Base-by-base conservation (phyloP, 2,113 vertebrate genomes). In the Petromus typicus region DNA sequence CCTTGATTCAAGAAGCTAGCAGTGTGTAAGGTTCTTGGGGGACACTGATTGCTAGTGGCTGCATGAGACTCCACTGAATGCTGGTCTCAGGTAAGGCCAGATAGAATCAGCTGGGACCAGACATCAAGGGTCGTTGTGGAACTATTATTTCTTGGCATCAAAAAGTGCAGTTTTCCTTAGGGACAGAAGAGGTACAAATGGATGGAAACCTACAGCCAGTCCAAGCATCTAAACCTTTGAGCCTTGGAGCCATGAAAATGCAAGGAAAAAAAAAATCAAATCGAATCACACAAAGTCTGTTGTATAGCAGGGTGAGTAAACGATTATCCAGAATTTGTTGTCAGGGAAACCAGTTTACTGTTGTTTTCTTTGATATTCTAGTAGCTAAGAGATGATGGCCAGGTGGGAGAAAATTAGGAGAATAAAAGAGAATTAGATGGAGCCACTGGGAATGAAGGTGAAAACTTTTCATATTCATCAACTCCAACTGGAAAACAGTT, bases 281-380 rank as follows among this genome's bases (percentile, higher is more conserved):
- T 22, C 48, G 51, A 48, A 48, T 76, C 4, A 27, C 37, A 30
- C 27, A 27, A 37, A 57, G 25, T 64, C 43, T 94, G 5, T 1
- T 69, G 57, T 32, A n/a, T 27, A 67, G 10, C 3, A 79, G 43
- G 20, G 51, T 6, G 40, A 96, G 51, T 25, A 59, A 75, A 85
- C 14, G 32, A 45, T n/a, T n/a, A 79, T 57, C 64, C 43, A 83
- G 76, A 89, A 34, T 89, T 48, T 86, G n/a, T 76, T 78, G 45
- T 79, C 18, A n/a, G 67, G 86, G 32, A 71, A 75, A 63, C 32
- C 22, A 73, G n/a, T 63, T 96, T 61, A 85, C 37, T 67, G 43
- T 63, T 40, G n/a, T 56, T 81, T 56, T 75, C 51, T 57, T 34
- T 89, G 89, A 64, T 69, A 80, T 91, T 95, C 80, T 22, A 75